Evolutionary conservation across 2,888 invertebrate genomes (phyloP), one percentile per base, ranked within the genome.

Genomic region (Drosophila hawaiiensis): DNA sequence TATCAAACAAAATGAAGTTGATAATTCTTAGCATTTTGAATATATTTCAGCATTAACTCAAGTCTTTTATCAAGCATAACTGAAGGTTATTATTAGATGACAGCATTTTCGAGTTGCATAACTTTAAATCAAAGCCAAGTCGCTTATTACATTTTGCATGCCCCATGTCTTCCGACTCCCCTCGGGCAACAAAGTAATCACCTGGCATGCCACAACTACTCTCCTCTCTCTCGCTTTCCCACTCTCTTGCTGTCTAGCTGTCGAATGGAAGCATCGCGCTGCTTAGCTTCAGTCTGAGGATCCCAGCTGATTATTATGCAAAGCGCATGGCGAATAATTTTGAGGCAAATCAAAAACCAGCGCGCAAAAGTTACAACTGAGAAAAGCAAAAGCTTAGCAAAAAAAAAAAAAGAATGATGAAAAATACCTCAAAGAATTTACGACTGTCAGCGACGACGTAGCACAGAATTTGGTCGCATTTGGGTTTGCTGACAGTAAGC

Each of bases 301-400:
- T 82, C 73, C 68, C 58, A 65, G 77, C 82, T 87, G 84, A 81
- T 87, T 87, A 86, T 66, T 87, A 87, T 87, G 89, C 86, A 86
- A 81, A 82, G 81, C 89, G 76, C 86, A 84, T 72, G 67, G 75
- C 61, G 78, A 79, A 86, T 83, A 67, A 81, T 87, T 79, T 78
- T 72, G 74, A 78, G 61, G 76, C 78, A 78, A 81, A 81, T 81
- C 82, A 82, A 76, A 81, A 81, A 67, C 60, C 73, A 78, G 72
- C 62, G 29, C 53, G 6, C 47, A 60, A 73, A 70, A 67, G 60
- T 71, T 72, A 79, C 75, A 71, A 55, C 50, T 50, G 16, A 10
- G 16, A 47, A 52, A 53, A 50, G 68, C 33, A 54, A 47, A 39
- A 55, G 31, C 29, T 9, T 37, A 37, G 39, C 22, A 54, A n/a